Conservation (phyloP, 2,888 invertebrate genomes). For the Drosophila gaucha region DNA sequence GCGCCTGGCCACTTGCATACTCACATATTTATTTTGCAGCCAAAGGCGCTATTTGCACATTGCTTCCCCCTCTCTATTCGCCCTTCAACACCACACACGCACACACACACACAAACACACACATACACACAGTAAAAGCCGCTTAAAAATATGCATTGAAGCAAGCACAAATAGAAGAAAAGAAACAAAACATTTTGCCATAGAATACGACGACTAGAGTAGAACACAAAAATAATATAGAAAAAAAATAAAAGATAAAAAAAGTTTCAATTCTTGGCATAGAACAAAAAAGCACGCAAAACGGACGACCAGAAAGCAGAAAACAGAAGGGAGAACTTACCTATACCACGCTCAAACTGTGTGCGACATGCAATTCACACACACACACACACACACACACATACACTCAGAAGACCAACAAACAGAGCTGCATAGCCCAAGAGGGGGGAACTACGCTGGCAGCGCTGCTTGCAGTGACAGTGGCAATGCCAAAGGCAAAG, state of each 20-base stretch:
- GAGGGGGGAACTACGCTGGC: constrained; percentile 26
- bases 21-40: constrained; percentile 36
- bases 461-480: constrained; percentile 75
- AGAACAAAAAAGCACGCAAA: constrained; percentile 70
- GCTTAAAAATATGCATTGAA: constrained; percentile 77
- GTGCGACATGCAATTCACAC: constrained; percentile 68
- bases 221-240: constrained; percentile 45
- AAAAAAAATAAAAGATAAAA: constrained; percentile 19
- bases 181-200: constrained; percentile 42
- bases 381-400: constrained; percentile 22
- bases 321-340: constrained; percentile 75
- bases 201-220: constrained; percentile 51
- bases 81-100: background rate
- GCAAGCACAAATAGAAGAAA: constrained; percentile 36
- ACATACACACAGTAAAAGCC: constrained; percentile 51
- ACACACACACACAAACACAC: constrained; percentile 30
- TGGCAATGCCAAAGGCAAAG: constrained; percentile 80
- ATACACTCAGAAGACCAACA: constrained; percentile 8
- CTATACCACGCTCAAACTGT: constrained; percentile 73
- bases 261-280: constrained; percentile 64
- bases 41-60: constrained; percentile 64
- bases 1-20: constrained; percentile 36
- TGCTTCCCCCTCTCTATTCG: background rate
- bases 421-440: constrained; percentile 27
- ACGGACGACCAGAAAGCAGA: constrained; percentile 36